Conservation (phyloP, 1,140 invertebrate species). For the Eriocheir sinensis region DNA sequence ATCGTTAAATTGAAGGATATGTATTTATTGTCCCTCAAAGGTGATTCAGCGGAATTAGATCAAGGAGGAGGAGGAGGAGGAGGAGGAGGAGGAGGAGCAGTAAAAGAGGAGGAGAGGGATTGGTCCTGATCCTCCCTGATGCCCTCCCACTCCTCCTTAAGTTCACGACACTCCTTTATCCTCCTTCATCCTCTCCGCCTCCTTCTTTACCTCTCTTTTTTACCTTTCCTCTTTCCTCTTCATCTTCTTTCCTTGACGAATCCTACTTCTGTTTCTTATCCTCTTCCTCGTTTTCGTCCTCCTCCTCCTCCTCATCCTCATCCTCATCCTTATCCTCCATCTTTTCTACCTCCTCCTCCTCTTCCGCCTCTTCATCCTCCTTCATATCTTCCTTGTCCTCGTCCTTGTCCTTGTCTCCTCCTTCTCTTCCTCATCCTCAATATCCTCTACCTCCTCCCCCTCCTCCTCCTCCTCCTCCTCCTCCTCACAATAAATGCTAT, state of each 20-base stretch:
- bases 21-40: not conserved
- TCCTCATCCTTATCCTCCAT: not conserved
- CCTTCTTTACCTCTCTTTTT: not conserved
- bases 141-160: not conserved
- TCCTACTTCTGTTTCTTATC: too few relatives aligned
- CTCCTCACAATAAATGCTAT: not conserved
- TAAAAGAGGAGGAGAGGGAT: not conserved
- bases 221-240: not conserved
- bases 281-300: too few relatives aligned
- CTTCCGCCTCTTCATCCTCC: not conserved
- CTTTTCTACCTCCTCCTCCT: conserved; percentile 15
- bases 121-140: not conserved
- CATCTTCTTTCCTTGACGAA: not conserved
- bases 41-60: not conserved
- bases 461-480: not conserved
- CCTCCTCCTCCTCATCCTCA: not conserved
- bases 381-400: not conserved
- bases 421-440: not conserved
- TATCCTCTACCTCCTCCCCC: not conserved
- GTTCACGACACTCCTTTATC: not conserved
- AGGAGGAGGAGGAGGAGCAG: not conserved
- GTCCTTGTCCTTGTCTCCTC: not conserved
- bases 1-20: not conserved
- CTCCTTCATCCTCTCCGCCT: not conserved
- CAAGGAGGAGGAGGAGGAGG: too few relatives aligned